These are phyloP conservation scores for Anoplius nigerrimus DNA, from an alignment of 2,888 invertebrate genomes.

Conservation along the genomic window DNA sequence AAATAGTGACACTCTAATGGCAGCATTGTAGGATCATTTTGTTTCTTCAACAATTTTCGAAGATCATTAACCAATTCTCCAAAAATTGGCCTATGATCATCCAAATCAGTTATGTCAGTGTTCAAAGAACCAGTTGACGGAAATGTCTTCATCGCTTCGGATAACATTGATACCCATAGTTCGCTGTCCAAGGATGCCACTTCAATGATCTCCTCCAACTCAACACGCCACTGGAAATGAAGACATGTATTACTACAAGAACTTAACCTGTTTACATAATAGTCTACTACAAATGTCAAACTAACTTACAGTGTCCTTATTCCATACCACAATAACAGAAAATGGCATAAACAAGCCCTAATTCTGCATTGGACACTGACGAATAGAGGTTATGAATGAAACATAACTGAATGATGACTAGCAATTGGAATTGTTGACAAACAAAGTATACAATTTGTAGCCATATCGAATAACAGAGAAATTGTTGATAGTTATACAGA, in stretches of 20 bases:
- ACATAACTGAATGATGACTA: no score
- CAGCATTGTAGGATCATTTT: constrained; percentile 89
- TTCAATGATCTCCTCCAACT: constrained; percentile 95
- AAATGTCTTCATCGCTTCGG: constrained; percentile 95
- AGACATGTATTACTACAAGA: neutral
- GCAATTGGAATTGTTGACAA: no score
- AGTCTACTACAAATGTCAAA: constrained; percentile 9
- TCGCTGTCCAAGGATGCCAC: constrained; percentile 95
- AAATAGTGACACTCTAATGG: constrained; percentile 97
- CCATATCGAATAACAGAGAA: no score
- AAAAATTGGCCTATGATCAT: constrained; percentile 92
- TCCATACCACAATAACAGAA: neutral
- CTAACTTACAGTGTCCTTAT: neutral
- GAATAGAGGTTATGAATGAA: neutral
- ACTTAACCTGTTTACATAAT: constrained; percentile 1
- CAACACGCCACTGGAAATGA: constrained; percentile 88
- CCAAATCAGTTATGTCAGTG: constrained; percentile 90
- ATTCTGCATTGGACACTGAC: neutral
- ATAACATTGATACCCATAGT: constrained; percentile 97
- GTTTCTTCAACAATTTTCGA: constrained; percentile 87
- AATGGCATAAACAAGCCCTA: neutral
- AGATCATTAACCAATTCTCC: constrained; percentile 92
- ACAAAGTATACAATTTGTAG: no score
- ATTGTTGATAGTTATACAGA: neutral
- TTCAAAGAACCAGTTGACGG: constrained; percentile 93